Conservation (phyloP, 2,888 invertebrate species). For the Biston betularia region DNA sequence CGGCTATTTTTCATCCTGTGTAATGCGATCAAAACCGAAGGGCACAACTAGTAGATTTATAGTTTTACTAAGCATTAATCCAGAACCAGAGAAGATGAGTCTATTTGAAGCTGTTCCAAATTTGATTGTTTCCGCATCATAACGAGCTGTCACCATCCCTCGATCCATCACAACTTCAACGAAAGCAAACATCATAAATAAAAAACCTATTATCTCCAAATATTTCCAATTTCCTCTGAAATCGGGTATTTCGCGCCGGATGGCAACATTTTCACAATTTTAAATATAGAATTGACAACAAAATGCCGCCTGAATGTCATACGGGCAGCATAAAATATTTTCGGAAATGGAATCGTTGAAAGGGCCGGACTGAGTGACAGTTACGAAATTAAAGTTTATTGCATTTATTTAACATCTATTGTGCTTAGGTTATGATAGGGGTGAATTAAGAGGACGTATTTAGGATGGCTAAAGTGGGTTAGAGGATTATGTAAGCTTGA, state of each 20-base stretch:
- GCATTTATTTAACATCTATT: conserved; percentile 58
- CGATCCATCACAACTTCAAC: conserved; percentile 20
- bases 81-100: no score
- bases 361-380: conserved; percentile 67
- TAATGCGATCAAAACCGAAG: no score
- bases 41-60: no score
- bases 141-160: conserved; percentile 17
- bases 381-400: conserved; percentile 66
- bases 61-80: no score
- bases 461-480: background rate
- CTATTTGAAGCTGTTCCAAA: conserved; percentile 9
- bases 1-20: no score
- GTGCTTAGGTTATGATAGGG: conserved; percentile 22
- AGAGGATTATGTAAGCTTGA: background rate
- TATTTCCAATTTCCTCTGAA: conserved; percentile 46
- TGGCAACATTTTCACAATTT: conserved; percentile 51
- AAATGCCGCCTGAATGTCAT: conserved; percentile 50
- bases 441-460: conserved; percentile 18
- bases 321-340: conserved; percentile 55
- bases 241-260: conserved; percentile 39
- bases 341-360: conserved; percentile 69
- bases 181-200: conserved; percentile 32
- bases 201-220: conserved; percentile 33
- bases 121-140: conserved; percentile 2
- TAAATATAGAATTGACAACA: conserved; percentile 53